phyloP scores from a whole-genome alignment of 2,113 vertebrate genomes.

The Hirundichthys speculiger region DNA sequence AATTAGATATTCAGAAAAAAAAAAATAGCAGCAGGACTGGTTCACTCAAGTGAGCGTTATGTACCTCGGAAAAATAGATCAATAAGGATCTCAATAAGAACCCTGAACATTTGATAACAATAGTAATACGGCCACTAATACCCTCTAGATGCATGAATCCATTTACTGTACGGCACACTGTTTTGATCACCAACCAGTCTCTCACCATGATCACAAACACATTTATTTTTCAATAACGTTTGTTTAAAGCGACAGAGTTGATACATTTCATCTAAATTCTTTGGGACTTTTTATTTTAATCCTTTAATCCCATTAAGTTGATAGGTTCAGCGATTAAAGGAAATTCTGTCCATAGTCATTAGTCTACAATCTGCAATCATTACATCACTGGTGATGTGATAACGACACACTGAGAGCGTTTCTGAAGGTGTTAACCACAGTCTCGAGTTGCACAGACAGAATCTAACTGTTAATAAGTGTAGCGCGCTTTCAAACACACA shows the following conservation, averaged over 20 bases:
- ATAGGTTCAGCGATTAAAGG: neutral
- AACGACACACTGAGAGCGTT: neutral
- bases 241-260: neutral
- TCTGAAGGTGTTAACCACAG: neutral
- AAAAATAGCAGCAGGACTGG: too few species aligned
- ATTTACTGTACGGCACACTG: too few species aligned
- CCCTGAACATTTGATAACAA: too few species aligned
- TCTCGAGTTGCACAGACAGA: neutral
- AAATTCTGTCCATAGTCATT: neutral
- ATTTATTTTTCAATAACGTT: neutral
- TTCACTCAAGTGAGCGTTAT: too few species aligned
- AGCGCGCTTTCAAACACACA: too few species aligned
- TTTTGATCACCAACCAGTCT: too few species aligned
- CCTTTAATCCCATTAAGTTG: constrained; percentile 15
- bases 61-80: too few species aligned
- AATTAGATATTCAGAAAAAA: constrained; percentile 1
- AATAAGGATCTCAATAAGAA: too few species aligned
- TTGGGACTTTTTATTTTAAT: constrained; percentile 11
- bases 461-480: neutral
- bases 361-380: neutral
- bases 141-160: neutral
- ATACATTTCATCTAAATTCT: neutral
- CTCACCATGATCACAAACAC: neutral
- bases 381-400: neutral
- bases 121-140: neutral